phyloP scores from a whole-genome alignment of 2,797 vertebrate species.

The Borostomias antarcticus region DNA sequence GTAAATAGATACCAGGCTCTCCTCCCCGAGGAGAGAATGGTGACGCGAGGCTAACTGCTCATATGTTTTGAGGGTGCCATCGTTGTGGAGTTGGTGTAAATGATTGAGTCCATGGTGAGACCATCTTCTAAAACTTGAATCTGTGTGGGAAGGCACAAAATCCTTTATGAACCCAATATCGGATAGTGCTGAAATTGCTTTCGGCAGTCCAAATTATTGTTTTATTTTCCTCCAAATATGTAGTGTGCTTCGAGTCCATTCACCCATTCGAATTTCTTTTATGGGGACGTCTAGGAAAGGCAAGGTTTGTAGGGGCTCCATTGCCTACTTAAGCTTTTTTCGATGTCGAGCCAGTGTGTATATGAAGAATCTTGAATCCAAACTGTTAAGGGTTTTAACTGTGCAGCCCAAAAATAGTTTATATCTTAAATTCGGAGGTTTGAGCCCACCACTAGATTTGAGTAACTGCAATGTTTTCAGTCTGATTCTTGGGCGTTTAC shows the following conservation, averaged over 20 bases:
- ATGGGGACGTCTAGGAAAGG: conserved; percentile 9
- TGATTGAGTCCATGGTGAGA: no score
- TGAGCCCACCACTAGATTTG: no score
- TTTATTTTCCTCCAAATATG: conserved; percentile 2
- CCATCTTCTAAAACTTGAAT: no score
- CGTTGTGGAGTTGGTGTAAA: no score
- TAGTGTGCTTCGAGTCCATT: not conserved
- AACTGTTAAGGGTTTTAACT: not conserved
- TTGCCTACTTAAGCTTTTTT: not conserved
- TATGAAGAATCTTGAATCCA: not conserved
- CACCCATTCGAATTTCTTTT: not conserved
- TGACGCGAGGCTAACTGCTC: no score
- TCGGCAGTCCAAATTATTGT: not conserved
- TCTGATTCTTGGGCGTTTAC: no score
- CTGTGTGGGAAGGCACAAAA: not conserved
- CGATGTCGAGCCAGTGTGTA: conserved; percentile 8
- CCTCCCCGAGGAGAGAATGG: no score
- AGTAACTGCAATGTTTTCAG: no score
- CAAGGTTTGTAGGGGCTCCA: not conserved
- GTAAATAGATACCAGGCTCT: no score
- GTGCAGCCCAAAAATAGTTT: no score
- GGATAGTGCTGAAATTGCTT: not conserved
- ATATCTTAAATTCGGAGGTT: no score
- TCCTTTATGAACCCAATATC: not conserved
- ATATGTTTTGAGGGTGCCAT: not conserved